Evolutionary conservation across 64 coral and sea anemone genomes (phyloP).

Genomic region (Pocillopora verrucosa): DNA sequence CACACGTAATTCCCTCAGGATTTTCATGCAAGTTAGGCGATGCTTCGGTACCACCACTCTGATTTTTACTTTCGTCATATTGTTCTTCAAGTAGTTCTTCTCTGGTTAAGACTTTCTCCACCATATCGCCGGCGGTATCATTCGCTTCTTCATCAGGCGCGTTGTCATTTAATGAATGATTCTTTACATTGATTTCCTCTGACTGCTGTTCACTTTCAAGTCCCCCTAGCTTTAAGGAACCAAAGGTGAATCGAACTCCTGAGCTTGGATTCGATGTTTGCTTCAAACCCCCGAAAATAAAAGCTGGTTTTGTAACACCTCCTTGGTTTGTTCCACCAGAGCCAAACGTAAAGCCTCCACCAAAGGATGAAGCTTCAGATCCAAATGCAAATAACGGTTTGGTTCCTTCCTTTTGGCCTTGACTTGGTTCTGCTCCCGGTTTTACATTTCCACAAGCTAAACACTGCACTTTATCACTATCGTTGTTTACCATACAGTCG

Average conservation of each 20-base stretch:
- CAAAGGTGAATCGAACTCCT: neutral
- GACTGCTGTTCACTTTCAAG: neutral
- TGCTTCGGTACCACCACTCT: neutral
- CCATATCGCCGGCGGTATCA: neutral
- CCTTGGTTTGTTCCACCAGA: neutral
- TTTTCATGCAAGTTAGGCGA: neutral
- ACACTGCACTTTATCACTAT: conserved; percentile 1
- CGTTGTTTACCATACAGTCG: conserved; percentile 53
- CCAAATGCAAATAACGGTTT: neutral
- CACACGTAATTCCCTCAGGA: too few species aligned
- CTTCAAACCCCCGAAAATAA: neutral
- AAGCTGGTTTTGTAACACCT: neutral
- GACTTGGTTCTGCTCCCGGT: conserved; percentile 3
- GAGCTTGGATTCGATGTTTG: neutral
- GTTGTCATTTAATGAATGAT: neutral
- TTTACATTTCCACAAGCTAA: conserved; percentile 51
- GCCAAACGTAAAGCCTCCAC: conserved; percentile 13
- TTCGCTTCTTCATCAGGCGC: neutral
- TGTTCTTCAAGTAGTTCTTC: neutral
- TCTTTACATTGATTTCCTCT: neutral
- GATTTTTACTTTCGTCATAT: neutral
- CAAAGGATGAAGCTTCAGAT: neutral
- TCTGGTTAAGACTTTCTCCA: neutral
- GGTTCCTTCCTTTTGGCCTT: neutral
- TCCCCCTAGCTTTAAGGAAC: neutral